phyloP scores from a whole-genome alignment of 2,888 invertebrate genomes.

The Theodoxus fluviatilis region DNA sequence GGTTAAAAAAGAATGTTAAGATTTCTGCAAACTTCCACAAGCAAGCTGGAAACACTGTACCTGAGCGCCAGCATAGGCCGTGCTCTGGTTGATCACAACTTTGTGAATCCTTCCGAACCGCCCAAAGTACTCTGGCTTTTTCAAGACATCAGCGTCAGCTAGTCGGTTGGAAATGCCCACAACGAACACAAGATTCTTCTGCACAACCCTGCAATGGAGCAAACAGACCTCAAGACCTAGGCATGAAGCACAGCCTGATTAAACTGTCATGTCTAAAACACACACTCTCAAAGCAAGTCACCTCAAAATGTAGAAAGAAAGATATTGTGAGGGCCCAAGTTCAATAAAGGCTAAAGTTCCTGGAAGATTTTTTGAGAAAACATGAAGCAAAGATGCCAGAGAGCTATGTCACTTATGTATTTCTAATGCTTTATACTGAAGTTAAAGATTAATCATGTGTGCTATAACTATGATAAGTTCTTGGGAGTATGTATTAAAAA shows the following conservation, averaged over 20 bases:
- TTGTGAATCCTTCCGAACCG: conserved; percentile 99
- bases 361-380: too few relatives aligned
- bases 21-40: background rate
- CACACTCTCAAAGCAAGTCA: background rate
- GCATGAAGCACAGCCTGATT: too few relatives aligned
- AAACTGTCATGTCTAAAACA: background rate
- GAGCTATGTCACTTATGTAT: too few relatives aligned
- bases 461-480: too few relatives aligned
- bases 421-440: too few relatives aligned
- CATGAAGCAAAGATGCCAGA: too few relatives aligned
- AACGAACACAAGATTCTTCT: conserved; percentile 99
- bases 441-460: too few relatives aligned
- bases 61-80: conserved; percentile 71
- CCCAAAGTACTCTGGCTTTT: conserved; percentile 98
- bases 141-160: conserved; percentile 95
- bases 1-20: too few relatives aligned
- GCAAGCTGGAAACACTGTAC: conserved; percentile 36
- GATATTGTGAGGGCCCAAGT: background rate
- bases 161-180: conserved; percentile 95
- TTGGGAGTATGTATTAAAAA: too few relatives aligned
- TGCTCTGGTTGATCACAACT: conserved; percentile 98
- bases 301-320: background rate
- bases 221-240: too few relatives aligned
- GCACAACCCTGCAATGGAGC: conserved; percentile 81
- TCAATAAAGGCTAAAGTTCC: too few relatives aligned